phyloP scores from a whole-genome alignment of 2,113 vertebrate genomes.

The Fregata magnificens region DNA sequence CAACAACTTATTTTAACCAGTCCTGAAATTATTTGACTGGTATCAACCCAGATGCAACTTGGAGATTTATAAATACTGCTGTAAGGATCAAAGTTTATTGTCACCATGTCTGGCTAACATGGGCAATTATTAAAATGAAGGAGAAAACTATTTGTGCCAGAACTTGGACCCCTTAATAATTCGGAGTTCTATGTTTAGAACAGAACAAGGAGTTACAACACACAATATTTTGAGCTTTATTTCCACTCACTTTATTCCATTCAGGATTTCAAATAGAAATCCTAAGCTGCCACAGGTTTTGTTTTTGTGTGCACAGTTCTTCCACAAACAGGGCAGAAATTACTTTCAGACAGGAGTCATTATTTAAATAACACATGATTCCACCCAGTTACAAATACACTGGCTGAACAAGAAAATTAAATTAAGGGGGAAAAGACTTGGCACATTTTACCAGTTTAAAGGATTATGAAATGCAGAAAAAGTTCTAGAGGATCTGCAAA shows the following conservation, averaged over 20 bases:
- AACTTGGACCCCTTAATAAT: constrained; percentile 7
- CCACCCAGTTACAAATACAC: background rate
- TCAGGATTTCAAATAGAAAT: constrained; percentile 51
- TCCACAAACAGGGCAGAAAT: constrained; percentile 44
- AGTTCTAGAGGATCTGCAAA: background rate
- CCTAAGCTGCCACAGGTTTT: constrained; percentile 28
- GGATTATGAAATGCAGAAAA: constrained; percentile 32
- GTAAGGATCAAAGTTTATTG: background rate
- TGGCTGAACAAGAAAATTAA: constrained; percentile 20
- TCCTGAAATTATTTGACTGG: background rate
- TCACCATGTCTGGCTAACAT: background rate
- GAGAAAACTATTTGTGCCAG: background rate
- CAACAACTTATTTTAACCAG: background rate
- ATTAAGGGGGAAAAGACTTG: background rate
- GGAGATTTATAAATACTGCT: background rate
- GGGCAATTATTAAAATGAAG: background rate
- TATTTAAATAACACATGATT: constrained; percentile 46
- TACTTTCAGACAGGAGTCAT: constrained; percentile 38
- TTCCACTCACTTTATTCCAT: constrained; percentile 51
- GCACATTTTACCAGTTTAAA: background rate
- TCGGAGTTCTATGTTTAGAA: constrained; percentile 36
- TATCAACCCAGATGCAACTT: background rate
- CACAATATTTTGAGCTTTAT: constrained; percentile 42
- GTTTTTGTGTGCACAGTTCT: constrained; percentile 24
- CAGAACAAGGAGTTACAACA: constrained; percentile 39